A percentile compares a stretch with the other conserved stretches of the same genome.
phyloP scores from a whole-genome alignment of 1,140 invertebrate genomes.

The Hesperophylax magnus region DNA sequence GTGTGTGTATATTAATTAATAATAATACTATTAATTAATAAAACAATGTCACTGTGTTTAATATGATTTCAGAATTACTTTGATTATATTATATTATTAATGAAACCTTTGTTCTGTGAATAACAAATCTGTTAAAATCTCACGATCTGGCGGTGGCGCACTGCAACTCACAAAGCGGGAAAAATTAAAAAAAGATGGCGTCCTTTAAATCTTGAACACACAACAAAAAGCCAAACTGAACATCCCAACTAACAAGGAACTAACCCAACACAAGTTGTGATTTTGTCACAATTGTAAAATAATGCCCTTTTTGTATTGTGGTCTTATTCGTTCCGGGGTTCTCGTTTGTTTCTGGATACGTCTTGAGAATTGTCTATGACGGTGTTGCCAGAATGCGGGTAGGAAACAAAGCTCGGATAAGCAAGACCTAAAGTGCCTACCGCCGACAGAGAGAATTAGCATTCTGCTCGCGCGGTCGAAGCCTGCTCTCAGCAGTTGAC shows the following conservation, averaged over 20 bases:
- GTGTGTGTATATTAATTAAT: too few species aligned
- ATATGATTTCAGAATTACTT: too few species aligned
- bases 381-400: constrained; percentile 22
- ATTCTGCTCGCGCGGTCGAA: constrained; percentile 48
- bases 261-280: not conserved
- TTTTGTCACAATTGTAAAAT: not conserved
- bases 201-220: not conserved
- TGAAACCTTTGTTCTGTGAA: not conserved
- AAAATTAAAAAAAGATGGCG: constrained; percentile 21
- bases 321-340: not conserved
- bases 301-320: not conserved
- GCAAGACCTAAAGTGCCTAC: not conserved
- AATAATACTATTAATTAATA: too few species aligned
- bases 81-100: too few species aligned
- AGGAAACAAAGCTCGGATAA: constrained; percentile 8
- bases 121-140: not conserved
- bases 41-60: too few species aligned
- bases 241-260: not conserved
- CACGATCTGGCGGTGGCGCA: constrained; percentile 11
- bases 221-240: not conserved
- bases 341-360: not conserved
- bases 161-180: constrained; percentile 22
- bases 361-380: constrained; percentile 21
- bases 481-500: constrained; percentile 45
- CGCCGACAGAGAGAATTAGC: constrained; percentile 37